These are phyloP conservation scores for Chionis minor DNA, from an alignment of 2,113 vertebrate genomes.

Conservation along the genomic window DNA sequence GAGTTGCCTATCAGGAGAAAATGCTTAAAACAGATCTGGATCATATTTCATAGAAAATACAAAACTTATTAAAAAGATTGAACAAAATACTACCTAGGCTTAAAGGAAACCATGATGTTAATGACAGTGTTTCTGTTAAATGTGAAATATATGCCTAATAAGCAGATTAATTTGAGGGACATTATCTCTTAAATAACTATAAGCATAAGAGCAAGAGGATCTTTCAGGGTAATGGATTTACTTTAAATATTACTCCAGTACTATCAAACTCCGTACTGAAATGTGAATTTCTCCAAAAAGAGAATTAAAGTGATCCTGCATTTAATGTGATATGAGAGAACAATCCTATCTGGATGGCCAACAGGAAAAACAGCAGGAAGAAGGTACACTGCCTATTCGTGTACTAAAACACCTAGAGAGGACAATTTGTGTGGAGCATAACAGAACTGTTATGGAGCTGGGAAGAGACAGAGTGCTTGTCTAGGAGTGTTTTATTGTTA, in stretches of 20 bases:
- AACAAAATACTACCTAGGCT: not conserved
- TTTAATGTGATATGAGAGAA: not conserved
- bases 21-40: not conserved
- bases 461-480: not conserved
- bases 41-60: not conserved
- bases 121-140: not conserved
- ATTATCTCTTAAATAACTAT: not conserved
- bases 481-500: not conserved
- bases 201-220: not conserved
- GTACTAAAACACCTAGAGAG: not conserved
- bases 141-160: not conserved
- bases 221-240: not conserved
- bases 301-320: not conserved
- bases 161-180: not conserved
- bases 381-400: not conserved
- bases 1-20: not conserved
- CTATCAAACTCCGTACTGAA: not conserved
- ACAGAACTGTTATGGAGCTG: not conserved
- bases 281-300: not conserved
- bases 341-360: not conserved
- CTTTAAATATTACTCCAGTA: not conserved
- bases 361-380: not conserved
- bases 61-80: not conserved
- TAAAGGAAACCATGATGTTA: not conserved
- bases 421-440: not conserved